These are phyloP conservation scores for Dryoscopus gambensis DNA, from an alignment of 2,113 vertebrate genomes.

Conservation along the genomic window DNA sequence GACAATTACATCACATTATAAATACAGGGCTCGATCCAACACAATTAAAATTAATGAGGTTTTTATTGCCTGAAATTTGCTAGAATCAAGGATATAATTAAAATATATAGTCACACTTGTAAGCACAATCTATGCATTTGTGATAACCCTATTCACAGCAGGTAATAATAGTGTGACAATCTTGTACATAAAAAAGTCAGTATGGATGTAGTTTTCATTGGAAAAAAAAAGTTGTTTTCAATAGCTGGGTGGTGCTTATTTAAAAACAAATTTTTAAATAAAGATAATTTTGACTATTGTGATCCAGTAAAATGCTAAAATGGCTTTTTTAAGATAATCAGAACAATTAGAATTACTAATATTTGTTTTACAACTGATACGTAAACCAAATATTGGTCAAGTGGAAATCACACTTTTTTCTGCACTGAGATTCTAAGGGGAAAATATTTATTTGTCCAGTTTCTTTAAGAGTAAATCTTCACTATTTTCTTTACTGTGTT, in stretches of 20 bases:
- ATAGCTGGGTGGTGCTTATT: not conserved
- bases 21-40: not conserved
- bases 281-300: not conserved
- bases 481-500: not conserved
- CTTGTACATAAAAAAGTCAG: not conserved
- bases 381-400: not conserved
- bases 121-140: not conserved
- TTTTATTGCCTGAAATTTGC: conserved; percentile 27
- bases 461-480: not conserved
- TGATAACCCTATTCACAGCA: not conserved
- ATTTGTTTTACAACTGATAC: not conserved
- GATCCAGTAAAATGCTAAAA: not conserved
- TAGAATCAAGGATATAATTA: not conserved
- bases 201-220: not conserved
- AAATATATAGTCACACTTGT: not conserved
- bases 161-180: not conserved
- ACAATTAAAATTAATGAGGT: conserved; percentile 6
- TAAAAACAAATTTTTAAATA: not conserved
- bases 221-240: not conserved
- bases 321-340: not conserved
- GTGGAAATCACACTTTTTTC: not conserved
- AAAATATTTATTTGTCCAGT: not conserved
- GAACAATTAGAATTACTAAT: not conserved
- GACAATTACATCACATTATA: conserved; percentile 11
- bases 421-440: not conserved